Conservation (phyloP, 2,797 vertebrate genomes). For the Naso thynnoides region DNA sequence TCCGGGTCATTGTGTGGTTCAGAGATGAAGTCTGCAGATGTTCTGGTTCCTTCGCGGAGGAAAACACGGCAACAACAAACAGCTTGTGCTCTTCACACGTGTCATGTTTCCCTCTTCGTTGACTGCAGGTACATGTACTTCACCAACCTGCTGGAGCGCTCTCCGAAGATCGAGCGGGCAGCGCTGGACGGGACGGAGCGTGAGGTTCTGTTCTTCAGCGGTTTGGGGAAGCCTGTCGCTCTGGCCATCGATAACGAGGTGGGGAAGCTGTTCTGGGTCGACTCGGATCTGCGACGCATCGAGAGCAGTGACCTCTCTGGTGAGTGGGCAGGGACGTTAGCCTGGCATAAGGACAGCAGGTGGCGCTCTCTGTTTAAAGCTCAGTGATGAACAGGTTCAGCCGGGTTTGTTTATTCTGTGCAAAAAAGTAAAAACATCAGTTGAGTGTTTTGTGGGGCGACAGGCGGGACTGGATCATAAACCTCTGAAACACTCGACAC, state of each 20-base stretch:
- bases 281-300: slow-evolving; percentile 95
- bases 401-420: too few relatives aligned
- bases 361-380: too few relatives aligned
- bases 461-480: too few relatives aligned
- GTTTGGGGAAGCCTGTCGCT: slow-evolving; percentile 92
- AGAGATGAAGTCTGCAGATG: slow-evolving; percentile 62
- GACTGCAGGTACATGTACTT: slow-evolving; percentile 97
- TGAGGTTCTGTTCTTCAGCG: slow-evolving; percentile 95
- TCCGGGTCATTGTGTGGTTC: slow-evolving; percentile 53
- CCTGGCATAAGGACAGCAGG: too few relatives aligned
- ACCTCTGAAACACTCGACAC: too few relatives aligned
- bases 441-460: too few relatives aligned
- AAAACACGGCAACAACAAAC: slow-evolving; percentile 26
- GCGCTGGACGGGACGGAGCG: slow-evolving; percentile 96
- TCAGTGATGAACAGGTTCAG: too few relatives aligned
- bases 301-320: slow-evolving; percentile 98
- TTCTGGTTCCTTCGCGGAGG: slow-evolving; percentile 37
- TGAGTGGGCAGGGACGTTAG: too few relatives aligned
- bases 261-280: slow-evolving; percentile 96
- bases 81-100: not conserved
- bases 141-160: slow-evolving; percentile 96
- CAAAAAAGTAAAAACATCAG: too few relatives aligned
- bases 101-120: not conserved
- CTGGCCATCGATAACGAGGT: slow-evolving; percentile 93
- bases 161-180: slow-evolving; percentile 95